phyloP scores from a whole-genome alignment of 2,113 vertebrate genomes.

The Microtus ochrogaster region DNA sequence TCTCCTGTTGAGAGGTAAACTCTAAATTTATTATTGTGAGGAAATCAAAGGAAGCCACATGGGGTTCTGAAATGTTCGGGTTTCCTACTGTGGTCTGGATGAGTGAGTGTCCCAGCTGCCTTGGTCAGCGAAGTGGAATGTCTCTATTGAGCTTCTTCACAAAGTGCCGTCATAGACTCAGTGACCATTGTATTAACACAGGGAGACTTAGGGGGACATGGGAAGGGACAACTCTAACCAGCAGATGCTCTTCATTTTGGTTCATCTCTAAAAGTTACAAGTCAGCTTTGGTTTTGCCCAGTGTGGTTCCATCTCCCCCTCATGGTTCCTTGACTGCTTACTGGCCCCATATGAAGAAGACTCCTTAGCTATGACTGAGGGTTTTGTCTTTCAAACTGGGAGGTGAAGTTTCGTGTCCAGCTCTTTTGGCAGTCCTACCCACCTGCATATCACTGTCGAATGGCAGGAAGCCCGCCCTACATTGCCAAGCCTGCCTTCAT shows the following conservation, averaged over 20 bases:
- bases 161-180: neutral
- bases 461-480: neutral
- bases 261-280: neutral
- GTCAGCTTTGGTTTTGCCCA: neutral
- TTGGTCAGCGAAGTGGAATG: neutral
- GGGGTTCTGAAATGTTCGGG: neutral
- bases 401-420: neutral
- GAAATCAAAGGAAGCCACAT: neutral
- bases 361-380: neutral
- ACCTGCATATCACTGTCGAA: neutral
- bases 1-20: neutral
- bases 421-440: neutral
- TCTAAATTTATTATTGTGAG: neutral
- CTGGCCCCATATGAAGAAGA: neutral
- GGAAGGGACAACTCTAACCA: too few relatives aligned
- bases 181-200: neutral
- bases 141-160: neutral
- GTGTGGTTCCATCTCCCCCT: neutral
- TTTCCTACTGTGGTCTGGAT: neutral
- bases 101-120: too few relatives aligned
- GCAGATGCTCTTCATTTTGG: neutral
- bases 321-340: neutral
- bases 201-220: neutral
- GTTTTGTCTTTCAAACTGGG: neutral
- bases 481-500: neutral